phyloP scores from a whole-genome alignment of 2,888 invertebrate species.

The Drymonia ruficornis region DNA sequence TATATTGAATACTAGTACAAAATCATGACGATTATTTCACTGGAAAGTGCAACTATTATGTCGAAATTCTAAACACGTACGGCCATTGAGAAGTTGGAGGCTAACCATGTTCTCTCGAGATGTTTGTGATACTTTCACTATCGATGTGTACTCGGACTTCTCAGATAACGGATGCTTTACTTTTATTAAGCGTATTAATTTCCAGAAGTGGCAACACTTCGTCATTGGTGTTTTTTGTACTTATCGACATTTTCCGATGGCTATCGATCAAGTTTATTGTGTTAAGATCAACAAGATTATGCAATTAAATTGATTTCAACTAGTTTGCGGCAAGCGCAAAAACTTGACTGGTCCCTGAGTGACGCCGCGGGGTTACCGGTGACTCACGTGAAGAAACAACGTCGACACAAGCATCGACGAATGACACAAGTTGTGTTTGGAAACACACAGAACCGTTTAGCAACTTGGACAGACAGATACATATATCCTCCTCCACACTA shows the following conservation, averaged over 20 bases:
- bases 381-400: constrained; percentile 12
- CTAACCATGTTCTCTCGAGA: background rate
- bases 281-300: background rate
- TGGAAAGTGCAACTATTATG: background rate
- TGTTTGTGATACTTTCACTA: background rate
- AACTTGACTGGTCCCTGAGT: constrained; percentile 23
- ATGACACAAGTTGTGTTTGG: background rate
- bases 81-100: background rate
- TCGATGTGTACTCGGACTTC: background rate
- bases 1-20: background rate
- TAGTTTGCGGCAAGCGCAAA: constrained; percentile 1
- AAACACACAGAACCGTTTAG: constrained; percentile 4
- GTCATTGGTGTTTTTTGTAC: too few relatives aligned
- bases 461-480: background rate
- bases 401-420: background rate
- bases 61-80: background rate
- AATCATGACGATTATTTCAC: background rate
- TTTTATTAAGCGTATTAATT: too few relatives aligned
- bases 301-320: background rate
- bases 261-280: background rate
- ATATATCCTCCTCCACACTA: background rate
- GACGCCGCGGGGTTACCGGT: constrained; percentile 33
- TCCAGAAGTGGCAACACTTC: too few relatives aligned
- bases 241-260: background rate
- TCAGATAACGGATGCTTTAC: background rate